Conservation (phyloP, 2,797 vertebrate genomes). For the Sebastes diaconus region DNA sequence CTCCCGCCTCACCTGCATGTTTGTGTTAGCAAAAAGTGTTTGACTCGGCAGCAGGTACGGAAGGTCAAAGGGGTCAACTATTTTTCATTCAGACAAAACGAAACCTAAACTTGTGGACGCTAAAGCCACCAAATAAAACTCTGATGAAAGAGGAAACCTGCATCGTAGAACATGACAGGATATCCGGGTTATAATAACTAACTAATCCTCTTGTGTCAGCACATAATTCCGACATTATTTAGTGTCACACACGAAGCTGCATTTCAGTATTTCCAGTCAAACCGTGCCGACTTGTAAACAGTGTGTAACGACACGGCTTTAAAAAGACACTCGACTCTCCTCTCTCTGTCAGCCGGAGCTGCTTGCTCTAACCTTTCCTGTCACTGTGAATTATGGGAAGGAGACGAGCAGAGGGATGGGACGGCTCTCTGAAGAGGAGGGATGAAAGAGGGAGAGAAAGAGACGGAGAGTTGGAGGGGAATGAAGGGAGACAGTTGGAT, state of each 20-base stretch:
- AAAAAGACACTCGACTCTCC: conserved; percentile 31
- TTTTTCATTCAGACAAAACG: neutral
- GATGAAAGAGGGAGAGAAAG: conserved; percentile 37
- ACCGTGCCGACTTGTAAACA: conserved; percentile 35
- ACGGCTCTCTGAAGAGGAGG: conserved; percentile 47
- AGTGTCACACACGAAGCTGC: neutral
- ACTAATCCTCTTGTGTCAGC: neutral
- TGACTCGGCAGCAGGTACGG: neutral
- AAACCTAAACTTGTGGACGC: fast-evolving
- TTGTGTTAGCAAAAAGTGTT: neutral
- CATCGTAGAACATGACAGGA: neutral
- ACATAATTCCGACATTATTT: neutral
- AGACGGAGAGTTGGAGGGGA: conserved; percentile 18
- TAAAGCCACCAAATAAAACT: neutral
- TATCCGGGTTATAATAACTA: neutral
- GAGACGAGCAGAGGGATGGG: conserved; percentile 37
- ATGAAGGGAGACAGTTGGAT: conserved; percentile 45
- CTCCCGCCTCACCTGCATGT: conserved; percentile 6
- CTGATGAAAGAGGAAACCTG: neutral
- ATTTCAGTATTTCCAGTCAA: conserved; percentile 1
- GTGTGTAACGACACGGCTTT: conserved; percentile 27
- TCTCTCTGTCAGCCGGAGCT: conserved; percentile 36
- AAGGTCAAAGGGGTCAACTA: neutral
- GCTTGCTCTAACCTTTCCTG: conserved; percentile 66
- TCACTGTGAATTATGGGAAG: conserved; percentile 68